Evolutionary conservation across 2,888 invertebrate species (phyloP).

Genomic region (Catonia carolina): DNA sequence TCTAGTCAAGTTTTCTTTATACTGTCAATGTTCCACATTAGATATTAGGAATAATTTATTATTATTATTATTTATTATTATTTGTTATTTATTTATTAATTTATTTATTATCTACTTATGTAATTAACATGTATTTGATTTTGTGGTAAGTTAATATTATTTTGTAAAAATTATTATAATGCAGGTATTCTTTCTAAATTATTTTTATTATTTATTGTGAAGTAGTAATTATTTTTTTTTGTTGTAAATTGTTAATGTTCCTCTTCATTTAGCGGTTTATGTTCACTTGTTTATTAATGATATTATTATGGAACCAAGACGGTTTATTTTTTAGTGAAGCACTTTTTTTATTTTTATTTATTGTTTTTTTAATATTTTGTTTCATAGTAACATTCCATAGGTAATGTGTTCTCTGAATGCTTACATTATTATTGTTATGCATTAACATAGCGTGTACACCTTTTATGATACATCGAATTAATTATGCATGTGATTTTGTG

Average conservation of each 20-base stretch:
- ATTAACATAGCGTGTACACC: background rate
- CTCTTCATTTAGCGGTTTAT: no score
- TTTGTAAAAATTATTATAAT: background rate
- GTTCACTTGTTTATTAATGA: no score
- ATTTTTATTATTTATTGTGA: no score
- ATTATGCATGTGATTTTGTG: slow-evolving; percentile 33
- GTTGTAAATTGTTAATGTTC: no score
- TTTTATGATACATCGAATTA: slow-evolving; percentile 33
- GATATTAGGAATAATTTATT: slow-evolving; percentile 24
- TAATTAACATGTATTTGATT: slow-evolving; percentile 15
- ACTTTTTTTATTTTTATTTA: slow-evolving; percentile 8
- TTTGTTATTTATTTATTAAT: no score
- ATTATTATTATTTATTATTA: slow-evolving; percentile 24
- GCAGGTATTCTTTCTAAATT: no score
- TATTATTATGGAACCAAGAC: no score
- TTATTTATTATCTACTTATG: slow-evolving; percentile 28
- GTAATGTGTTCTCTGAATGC: slow-evolving; percentile 9
- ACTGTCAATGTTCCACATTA: slow-evolving; percentile 27
- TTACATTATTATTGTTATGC: slow-evolving; percentile 8
- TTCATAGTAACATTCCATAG: slow-evolving; percentile 28
- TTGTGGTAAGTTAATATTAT: slow-evolving; percentile 15
- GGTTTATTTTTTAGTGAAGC: slow-evolving; percentile 24
- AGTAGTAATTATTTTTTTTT: no score
- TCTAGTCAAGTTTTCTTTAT: slow-evolving; percentile 29
- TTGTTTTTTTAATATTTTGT: no score